A percentile compares a stretch with the other conserved stretches of the same genome.
phyloP scores from a whole-genome alignment of 2,797 vertebrate genomes.

The Sebastes iracundus region DNA sequence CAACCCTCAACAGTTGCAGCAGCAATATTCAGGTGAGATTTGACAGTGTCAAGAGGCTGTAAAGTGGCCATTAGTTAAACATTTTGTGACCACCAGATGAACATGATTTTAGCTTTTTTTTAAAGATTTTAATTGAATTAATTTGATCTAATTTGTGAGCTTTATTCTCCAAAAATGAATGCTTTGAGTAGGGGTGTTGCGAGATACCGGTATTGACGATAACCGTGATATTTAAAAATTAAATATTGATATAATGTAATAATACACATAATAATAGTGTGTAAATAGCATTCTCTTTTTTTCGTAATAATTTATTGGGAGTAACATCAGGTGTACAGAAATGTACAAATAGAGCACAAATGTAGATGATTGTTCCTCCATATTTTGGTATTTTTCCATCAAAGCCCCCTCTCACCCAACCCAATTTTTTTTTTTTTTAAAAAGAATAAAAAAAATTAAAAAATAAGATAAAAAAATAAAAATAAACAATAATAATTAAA shows the following conservation, averaged over 20 bases:
- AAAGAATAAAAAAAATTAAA: accelerated
- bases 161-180: not conserved
- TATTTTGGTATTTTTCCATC: no score
- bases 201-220: not conserved
- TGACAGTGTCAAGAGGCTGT: not conserved
- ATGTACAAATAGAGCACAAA: no score
- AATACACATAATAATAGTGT: not conserved
- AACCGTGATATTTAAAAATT: not conserved
- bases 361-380: no score
- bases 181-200: not conserved
- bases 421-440: no score
- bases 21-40: constrained; percentile 95
- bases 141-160: not conserved
- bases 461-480: no score
- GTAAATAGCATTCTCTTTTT: accelerated
- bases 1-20: constrained; percentile 95
- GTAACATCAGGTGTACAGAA: no score
- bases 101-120: not conserved
- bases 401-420: no score
- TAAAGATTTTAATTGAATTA: not conserved
- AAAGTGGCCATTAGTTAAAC: not conserved
- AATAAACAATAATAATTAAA: no score
- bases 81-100: not conserved
- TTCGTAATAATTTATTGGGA: no score
- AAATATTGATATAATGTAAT: not conserved